phyloP scores from a whole-genome alignment of 2,113 vertebrate genomes.

The Elephas maximus region DNA sequence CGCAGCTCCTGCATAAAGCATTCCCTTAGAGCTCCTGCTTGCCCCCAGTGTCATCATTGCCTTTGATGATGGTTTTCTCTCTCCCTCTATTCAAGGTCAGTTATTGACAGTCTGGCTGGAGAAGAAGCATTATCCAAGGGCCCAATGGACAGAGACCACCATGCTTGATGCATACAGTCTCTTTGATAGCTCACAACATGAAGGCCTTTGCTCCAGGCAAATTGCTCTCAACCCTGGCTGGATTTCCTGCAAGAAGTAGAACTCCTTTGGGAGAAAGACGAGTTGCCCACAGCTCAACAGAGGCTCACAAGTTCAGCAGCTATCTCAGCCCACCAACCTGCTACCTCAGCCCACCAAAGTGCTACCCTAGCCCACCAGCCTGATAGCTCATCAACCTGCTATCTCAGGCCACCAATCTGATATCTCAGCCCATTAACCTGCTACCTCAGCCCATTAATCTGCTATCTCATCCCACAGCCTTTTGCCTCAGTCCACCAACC shows the following conservation, averaged over 20 bases:
- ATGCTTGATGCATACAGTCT: not conserved
- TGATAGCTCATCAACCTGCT: not conserved
- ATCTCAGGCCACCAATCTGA: not conserved
- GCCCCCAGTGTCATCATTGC: accelerated
- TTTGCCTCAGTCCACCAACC: too few species aligned
- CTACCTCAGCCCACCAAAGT: not conserved
- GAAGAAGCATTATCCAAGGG: not conserved
- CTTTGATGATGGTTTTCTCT: accelerated
- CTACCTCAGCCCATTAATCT: too few species aligned
- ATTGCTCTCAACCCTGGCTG: too few species aligned
- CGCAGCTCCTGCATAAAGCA: accelerated
- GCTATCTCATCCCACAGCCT: not conserved
- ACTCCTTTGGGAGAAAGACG: not conserved
- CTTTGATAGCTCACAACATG: not conserved
- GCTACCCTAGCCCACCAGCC: not conserved
- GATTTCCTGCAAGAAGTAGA: not conserved
- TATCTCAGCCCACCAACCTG: not conserved
- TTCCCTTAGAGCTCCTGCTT: too few species aligned
- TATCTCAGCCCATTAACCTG: too few species aligned
- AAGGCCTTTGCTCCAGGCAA: not conserved
- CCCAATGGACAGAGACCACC: not conserved
- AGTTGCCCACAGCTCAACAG: not conserved
- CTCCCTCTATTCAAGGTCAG: not conserved
- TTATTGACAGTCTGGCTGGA: not conserved
- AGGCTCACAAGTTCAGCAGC: accelerated